Evolutionary conservation across 2,113 vertebrate genomes (phyloP).

Genomic region (Terrapene triunguis): DNA sequence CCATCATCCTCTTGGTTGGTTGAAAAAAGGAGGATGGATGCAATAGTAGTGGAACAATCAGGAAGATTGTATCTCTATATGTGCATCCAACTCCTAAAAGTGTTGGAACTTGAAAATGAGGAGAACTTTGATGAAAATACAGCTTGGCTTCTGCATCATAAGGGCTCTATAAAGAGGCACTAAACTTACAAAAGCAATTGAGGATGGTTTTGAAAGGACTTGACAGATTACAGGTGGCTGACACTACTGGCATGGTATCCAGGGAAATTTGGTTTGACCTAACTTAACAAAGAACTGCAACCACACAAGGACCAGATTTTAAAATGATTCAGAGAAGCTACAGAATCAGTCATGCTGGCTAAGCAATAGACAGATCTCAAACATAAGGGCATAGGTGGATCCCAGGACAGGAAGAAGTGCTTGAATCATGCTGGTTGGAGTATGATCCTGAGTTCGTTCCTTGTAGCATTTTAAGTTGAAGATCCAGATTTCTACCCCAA

Average conservation of each 20-base stretch:
- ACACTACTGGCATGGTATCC: neutral
- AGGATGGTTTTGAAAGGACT: neutral
- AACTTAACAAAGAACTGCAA: neutral
- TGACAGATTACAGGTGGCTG: neutral
- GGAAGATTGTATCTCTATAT: neutral
- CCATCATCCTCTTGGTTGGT: neutral
- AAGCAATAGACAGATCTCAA: neutral
- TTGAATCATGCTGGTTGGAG: neutral
- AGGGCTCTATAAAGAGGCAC: neutral
- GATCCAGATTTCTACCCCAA: neutral
- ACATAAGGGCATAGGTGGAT: neutral
- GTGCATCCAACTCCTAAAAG: neutral
- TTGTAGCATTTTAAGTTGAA: neutral
- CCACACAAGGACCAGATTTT: neutral
- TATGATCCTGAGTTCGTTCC: neutral
- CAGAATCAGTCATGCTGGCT: neutral
- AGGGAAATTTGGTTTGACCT: neutral
- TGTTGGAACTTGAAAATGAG: neutral
- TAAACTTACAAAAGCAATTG: neutral
- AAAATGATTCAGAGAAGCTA: neutral
- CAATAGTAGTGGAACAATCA: neutral
- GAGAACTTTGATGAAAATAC: too few species aligned
- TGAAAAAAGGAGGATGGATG: neutral
- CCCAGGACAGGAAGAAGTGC: neutral
- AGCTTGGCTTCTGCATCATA: neutral